Evolutionary conservation across 1,140 invertebrate species (phyloP).

Genomic region (Harlomillsia oculata): DNA sequence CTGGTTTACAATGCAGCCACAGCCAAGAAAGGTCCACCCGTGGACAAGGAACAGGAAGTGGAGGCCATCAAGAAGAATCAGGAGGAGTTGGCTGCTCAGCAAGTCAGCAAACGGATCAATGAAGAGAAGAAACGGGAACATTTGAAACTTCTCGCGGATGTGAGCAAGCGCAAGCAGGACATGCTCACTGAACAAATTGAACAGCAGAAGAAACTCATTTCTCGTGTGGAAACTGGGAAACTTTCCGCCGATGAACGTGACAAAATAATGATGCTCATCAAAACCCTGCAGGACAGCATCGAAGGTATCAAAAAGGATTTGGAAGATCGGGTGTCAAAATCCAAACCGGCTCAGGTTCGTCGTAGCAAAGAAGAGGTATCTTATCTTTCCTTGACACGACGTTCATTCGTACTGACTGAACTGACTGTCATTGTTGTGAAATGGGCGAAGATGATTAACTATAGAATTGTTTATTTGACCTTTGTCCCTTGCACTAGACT

Average conservation of each 20-base stretch:
- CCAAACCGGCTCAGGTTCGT: background rate
- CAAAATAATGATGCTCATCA: constrained; percentile 59
- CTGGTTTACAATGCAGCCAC: constrained; percentile 45
- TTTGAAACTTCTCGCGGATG: constrained; percentile 58
- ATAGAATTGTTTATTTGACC: constrained; percentile 5
- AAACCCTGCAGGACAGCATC: constrained; percentile 56
- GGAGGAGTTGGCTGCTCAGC: constrained; percentile 52
- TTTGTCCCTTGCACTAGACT: constrained; percentile 43
- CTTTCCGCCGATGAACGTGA: constrained; percentile 52
- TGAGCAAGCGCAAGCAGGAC: constrained; percentile 65
- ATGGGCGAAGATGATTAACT: background rate
- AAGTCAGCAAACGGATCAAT: constrained; percentile 53
- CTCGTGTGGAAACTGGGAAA: constrained; percentile 59
- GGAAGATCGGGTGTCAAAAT: constrained; percentile 38
- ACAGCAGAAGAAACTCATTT: constrained; percentile 64
- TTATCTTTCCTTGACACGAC: background rate
- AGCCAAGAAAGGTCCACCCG: constrained; percentile 37
- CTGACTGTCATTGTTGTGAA: no score
- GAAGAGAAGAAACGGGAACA: constrained; percentile 58
- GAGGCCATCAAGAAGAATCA: constrained; percentile 53
- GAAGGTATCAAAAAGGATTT: constrained; percentile 63
- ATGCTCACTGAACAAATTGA: constrained; percentile 65
- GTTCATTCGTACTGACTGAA: no score
- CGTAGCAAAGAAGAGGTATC: constrained; percentile 14
- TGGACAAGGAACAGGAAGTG: constrained; percentile 37